Percentiles rank a stretch among this genome's conserved stretches.
phyloP scores from a whole-genome alignment of 1,140 invertebrate species.

The Philotrypesis tridentata region DNA sequence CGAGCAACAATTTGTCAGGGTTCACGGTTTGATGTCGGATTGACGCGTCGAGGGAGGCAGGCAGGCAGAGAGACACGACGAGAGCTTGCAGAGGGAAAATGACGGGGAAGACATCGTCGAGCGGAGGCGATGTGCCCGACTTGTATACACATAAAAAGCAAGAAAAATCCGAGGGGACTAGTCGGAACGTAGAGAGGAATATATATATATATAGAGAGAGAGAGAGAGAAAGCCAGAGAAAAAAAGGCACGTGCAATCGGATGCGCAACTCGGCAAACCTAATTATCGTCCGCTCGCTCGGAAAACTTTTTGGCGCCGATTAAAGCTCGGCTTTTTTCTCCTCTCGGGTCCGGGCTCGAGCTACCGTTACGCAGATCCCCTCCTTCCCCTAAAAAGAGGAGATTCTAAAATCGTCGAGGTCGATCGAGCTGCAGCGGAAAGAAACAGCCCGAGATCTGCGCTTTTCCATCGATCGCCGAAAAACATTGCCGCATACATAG shows the following conservation, averaged over 20 bases:
- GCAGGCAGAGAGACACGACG: no score
- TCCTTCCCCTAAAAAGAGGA: no score
- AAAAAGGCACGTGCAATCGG: not conserved
- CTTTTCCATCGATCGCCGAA: no score
- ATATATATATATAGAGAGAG: no score
- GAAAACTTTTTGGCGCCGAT: not conserved
- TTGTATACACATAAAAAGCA: not conserved
- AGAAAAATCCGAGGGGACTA: slow-evolving; percentile 10
- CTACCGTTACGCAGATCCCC: no score
- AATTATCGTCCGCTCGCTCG: not conserved
- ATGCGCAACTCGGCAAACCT: not conserved
- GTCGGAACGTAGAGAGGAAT: not conserved
- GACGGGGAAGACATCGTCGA: not conserved
- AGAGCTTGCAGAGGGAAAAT: not conserved
- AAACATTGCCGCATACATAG: no score
- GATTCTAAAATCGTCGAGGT: no score
- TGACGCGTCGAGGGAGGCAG: not conserved
- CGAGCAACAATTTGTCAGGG: slow-evolving; percentile 18
- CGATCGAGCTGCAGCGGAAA: no score
- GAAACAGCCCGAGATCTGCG: no score
- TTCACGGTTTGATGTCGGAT: not conserved
- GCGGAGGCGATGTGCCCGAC: not conserved
- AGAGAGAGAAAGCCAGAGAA: not conserved
- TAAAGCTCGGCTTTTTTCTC: not conserved
- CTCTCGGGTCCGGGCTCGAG: no score